phyloP scores from a whole-genome alignment of 35 echinoderm and acorn worm genomes.

The Hemicentrotus pulcherrimus region DNA sequence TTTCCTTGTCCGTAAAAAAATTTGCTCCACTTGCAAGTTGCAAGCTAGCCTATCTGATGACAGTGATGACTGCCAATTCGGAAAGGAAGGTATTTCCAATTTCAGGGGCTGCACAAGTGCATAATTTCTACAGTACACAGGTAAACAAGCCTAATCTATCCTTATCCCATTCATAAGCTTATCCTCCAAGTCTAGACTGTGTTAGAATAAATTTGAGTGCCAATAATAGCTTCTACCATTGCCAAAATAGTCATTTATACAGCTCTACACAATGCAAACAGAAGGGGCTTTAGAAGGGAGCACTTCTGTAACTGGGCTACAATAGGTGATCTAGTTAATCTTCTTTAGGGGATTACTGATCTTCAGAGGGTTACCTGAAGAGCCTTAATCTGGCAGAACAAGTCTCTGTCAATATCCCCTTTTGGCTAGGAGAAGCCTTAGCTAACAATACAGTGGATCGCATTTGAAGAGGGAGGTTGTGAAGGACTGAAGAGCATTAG shows the following conservation, averaged over 20 bases:
- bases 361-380: not conserved
- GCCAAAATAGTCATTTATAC: not conserved
- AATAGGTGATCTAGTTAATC: not conserved
- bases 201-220: not conserved
- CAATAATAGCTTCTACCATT: not conserved
- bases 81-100: too few relatives aligned
- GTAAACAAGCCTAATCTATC: not conserved
- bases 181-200: slow-evolving; percentile 1
- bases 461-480: not conserved
- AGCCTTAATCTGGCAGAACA: not conserved
- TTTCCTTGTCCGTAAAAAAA: too few relatives aligned
- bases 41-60: too few relatives aligned
- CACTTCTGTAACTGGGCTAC: not conserved
- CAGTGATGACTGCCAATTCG: too few relatives aligned
- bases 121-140: not conserved
- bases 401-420: not conserved
- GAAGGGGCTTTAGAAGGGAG: not conserved
- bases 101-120: too few relatives aligned
- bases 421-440: not conserved
- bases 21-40: too few relatives aligned
- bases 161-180: not conserved
- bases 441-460: not conserved
- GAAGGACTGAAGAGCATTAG: not conserved
- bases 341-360: not conserved
- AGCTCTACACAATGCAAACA: not conserved